Base-by-base conservation (phyloP, 2,888 invertebrate species). In the Eupithecia vulgata region DNA sequence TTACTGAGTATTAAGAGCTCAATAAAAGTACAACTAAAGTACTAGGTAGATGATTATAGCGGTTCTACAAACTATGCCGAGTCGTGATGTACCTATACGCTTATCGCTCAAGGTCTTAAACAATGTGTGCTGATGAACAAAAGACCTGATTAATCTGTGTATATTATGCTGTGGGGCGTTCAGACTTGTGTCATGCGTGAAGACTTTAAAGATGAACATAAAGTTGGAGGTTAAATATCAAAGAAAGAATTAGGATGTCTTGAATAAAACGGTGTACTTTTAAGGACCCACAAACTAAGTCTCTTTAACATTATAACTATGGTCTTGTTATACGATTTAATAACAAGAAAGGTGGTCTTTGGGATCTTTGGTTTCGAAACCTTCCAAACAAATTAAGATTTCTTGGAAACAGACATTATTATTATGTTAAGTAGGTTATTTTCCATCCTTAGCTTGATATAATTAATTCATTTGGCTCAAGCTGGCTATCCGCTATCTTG, bases 401-500 rank as follows among this genome's bases (percentile, higher is more conserved):
- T 57, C 5, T 57, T 57, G 1, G 34, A 7, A 62, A 40, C 52
- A 67, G 21, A 52, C 8, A 45, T n/a, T 3, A 5, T 57, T 5
- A 21, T 57, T 25, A 25, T 25, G 21, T 12, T 35, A 64, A 21
- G 34, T 64, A 37, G 21, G 35, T 64, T 35, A 35, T 69, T 68
- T 37, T 64, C 57, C 68, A 59, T 65, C n/a, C 59, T 64, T 67
- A 59, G 37, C 57, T 68, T 65, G 21, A 61, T 52, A 75, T 79
- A 76, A 76, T 75, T 75, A 74, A 74, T 71, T 72, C 70, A 75
- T 75, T 74, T 75, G 66, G 65, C 67, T 37, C 59, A 71, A 61
- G 74, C 74, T 72, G 70, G 72, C 72, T 74, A 76, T 78, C 79
- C 25, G 45, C 37, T 48, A 78, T 79, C 75, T 62, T 67, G 71